Base-by-base conservation (phyloP, 2,888 invertebrate genomes). In the Fragum sueziense region DNA sequence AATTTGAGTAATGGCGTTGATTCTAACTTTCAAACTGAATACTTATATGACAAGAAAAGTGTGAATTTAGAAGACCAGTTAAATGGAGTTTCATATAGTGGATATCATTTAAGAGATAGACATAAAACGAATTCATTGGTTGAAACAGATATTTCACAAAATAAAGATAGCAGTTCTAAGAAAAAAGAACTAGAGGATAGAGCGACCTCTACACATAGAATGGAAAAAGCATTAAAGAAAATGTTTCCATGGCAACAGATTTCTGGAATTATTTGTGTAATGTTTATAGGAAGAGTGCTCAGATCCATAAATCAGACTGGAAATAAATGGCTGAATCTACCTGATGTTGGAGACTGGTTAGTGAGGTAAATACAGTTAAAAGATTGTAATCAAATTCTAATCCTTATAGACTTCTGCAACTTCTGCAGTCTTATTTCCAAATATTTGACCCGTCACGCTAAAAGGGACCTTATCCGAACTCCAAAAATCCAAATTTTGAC, bases 261-360 rank as follows among this genome's bases (percentile, higher is more conserved):
- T 0, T 31, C 54, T 65, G 70, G 70, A 22, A 70, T 73, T 11
- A 29, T 76, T 22, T n/a, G 51, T 29, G 71, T 88, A 14, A 71
- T 90, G 79, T 25, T 89, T 61, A 92, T 95, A 70, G 95, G 95
- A 87, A 93, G 96, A 88, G 88, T 96, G 83, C 92, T 96, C 33
- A 94, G 96, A 84, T 95, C 95, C 77, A 95, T 97, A 92, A 98
- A 98, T 93, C 96, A 96, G 89, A 97, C 97, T 0, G 97, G 97
- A 0, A 96, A 97, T 92, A 96, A 97, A 89, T 97, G 97, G 96
- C 94, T 96, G 54, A 95, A 96, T 91, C 91, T 96, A 20, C 95
- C 96, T 0, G 97, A 97, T 91, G 94, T 97, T 31, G 92, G 91
- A 54, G 93, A 94, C 82, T 93, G 92, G 92, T 87, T 94, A 7